A percentile compares a stretch with the other conserved stretches of the same genome.
Evolutionary conservation across 2,797 vertebrate genomes (phyloP).

Genomic region (Scarus forsteni): DNA sequence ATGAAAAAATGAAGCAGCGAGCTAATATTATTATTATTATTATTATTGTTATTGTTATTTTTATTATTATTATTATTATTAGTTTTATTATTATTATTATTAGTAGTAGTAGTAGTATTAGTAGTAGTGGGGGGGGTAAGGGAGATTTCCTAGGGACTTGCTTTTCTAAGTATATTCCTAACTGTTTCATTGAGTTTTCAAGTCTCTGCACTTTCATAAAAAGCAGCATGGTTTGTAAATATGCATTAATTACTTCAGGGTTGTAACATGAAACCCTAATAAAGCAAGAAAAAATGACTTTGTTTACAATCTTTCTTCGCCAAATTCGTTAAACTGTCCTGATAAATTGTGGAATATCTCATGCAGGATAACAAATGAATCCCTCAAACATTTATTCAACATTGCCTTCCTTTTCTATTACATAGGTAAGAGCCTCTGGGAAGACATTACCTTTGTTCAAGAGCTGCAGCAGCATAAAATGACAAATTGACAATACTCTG

Average conservation of each 20-base stretch:
- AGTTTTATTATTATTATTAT: too few relatives aligned
- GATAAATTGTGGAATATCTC: constrained; percentile 48
- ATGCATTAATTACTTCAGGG: neutral
- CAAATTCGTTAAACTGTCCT: constrained; percentile 53
- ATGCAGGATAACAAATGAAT: constrained; percentile 68
- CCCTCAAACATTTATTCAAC: constrained; percentile 64
- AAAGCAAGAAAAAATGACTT: constrained; percentile 38
- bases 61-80: too few relatives aligned
- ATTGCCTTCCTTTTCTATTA: constrained; percentile 66
- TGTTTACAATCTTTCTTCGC: constrained; percentile 47
- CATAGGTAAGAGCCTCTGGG: constrained; percentile 87
- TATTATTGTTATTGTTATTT: too few relatives aligned
- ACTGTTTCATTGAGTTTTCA: constrained; percentile 1
- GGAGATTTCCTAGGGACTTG: constrained; percentile 17
- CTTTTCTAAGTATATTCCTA: neutral
- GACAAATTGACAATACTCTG: constrained; percentile 95
- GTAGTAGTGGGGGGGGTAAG: too few relatives aligned
- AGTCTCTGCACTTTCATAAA: constrained; percentile 14
- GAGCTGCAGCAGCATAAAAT: constrained; percentile 93
- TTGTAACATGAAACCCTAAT: constrained; percentile 34
- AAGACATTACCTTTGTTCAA: constrained; percentile 94
- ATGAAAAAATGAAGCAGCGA: too few relatives aligned
- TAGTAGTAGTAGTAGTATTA: too few relatives aligned
- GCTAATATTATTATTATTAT: too few relatives aligned
- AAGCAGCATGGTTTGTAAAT: constrained; percentile 5